phyloP scores from a whole-genome alignment of 2,113 vertebrate genomes.

The Antechinus stuartii region DNA sequence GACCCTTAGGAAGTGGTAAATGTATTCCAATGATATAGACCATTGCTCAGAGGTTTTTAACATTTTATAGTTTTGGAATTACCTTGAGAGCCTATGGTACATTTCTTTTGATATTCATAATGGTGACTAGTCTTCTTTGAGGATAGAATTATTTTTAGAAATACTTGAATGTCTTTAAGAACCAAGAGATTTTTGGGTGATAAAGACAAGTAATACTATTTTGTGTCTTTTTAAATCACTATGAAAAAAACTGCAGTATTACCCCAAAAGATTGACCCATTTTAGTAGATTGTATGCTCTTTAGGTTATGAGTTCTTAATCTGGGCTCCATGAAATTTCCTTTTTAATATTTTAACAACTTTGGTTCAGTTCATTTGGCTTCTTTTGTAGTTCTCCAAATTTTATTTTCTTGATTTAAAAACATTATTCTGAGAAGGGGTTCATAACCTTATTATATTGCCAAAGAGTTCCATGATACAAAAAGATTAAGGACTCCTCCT shows the following conservation, averaged over 20 bases:
- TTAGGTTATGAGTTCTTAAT: neutral
- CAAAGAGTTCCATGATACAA: neutral
- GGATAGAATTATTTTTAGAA: neutral
- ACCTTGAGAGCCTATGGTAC: neutral
- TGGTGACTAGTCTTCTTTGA: neutral
- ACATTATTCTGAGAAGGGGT: neutral
- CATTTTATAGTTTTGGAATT: neutral
- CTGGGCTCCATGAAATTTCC: neutral
- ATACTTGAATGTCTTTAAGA: neutral
- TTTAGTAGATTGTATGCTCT: neutral
- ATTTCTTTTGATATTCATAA: neutral
- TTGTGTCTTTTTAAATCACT: neutral
- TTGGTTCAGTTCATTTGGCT: neutral
- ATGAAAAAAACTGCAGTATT: neutral
- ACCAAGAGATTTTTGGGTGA: neutral
- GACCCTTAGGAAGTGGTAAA: neutral
- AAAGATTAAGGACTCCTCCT: neutral
- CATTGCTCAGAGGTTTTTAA: neutral
- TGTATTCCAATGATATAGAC: neutral
- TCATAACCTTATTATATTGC: neutral
- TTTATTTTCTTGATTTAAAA: neutral
- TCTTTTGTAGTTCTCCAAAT: neutral
- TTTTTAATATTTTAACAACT: neutral
- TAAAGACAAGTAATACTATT: neutral
- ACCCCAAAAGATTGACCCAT: neutral